Percentiles rank a stretch among this genome's conserved stretches.
These are phyloP conservation scores for Emmelina monodactyla DNA, from an alignment of 2,888 invertebrate species.

Conservation along the genomic window DNA sequence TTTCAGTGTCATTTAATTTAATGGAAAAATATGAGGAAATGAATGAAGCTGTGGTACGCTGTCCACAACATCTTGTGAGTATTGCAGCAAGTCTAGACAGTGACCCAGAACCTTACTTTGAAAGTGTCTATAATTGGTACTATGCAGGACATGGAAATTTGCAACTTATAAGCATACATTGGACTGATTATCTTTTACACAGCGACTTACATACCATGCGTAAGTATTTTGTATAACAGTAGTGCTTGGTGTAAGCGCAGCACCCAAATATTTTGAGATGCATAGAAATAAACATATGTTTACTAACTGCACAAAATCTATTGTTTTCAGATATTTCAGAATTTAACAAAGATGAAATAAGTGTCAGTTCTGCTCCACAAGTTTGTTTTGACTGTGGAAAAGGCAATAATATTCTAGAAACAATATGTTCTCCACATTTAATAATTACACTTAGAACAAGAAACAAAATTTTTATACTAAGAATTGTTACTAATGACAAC, in stretches of 20 bases:
- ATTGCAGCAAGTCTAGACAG: slow-evolving; percentile 36
- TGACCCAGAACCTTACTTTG: slow-evolving; percentile 46
- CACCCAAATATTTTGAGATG: too few relatives aligned
- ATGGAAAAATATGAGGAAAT: slow-evolving; percentile 24
- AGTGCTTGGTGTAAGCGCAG: too few relatives aligned
- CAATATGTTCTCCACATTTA: slow-evolving; percentile 30
- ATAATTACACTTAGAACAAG: slow-evolving; percentile 42
- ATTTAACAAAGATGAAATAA: slow-evolving; percentile 26
- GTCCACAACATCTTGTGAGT: slow-evolving; percentile 38
- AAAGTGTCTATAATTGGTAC: slow-evolving; percentile 50
- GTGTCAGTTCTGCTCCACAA: slow-evolving; percentile 21
- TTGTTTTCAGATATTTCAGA: slow-evolving; percentile 27
- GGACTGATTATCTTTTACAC: slow-evolving; percentile 37
- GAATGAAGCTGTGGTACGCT: slow-evolving; percentile 39
- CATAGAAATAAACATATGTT: too few relatives aligned
- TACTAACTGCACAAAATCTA: background rate
- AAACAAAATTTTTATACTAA: slow-evolving; percentile 37
- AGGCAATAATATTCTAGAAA: slow-evolving; percentile 39
- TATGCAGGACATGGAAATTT: slow-evolving; percentile 51
- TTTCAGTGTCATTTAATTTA: slow-evolving; percentile 16
- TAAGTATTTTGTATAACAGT: slow-evolving; percentile 28
- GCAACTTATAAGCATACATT: slow-evolving; percentile 27
- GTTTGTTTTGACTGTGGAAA: slow-evolving; percentile 33
- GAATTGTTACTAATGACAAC: slow-evolving; percentile 23
- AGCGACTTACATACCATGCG: slow-evolving; percentile 41